A percentile compares a stretch with the other conserved stretches of the same genome.
phyloP scores from a whole-genome alignment of 1,140 invertebrate genomes.

The Helicorthomorpha holstii region DNA sequence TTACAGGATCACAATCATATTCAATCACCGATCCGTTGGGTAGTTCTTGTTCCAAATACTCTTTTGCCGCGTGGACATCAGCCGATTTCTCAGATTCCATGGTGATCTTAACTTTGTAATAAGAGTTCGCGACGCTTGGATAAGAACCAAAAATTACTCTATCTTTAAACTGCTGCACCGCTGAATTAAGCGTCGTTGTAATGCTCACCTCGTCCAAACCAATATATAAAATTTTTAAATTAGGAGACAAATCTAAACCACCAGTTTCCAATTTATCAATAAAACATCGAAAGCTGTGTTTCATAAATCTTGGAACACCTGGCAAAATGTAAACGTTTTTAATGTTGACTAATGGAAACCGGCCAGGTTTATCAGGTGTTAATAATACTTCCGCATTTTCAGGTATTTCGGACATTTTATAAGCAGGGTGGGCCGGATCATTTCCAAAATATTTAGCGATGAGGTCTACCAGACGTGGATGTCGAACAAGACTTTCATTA shows the following conservation, averaged over 20 bases:
- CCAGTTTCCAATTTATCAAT: constrained; percentile 4
- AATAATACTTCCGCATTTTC: constrained; percentile 19
- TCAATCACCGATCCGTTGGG: constrained; percentile 24
- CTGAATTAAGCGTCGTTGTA: constrained; percentile 31
- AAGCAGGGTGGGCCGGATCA: constrained; percentile 20
- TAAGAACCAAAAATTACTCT: constrained; percentile 48
- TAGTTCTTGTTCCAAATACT: constrained; percentile 18
- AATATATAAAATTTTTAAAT: neutral
- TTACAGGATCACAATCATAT: constrained; percentile 24
- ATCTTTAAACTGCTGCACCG: constrained; percentile 31
- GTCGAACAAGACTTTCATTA: constrained; percentile 33
- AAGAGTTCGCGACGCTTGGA: constrained; percentile 35
- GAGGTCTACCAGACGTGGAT: constrained; percentile 40
- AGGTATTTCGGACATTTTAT: constrained; percentile 34
- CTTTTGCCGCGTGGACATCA: constrained; percentile 18
- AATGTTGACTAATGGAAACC: constrained; percentile 46
- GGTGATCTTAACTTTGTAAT: constrained; percentile 31
- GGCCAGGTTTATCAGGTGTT: constrained; percentile 19
- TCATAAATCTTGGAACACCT: constrained; percentile 48
- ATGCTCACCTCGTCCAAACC: constrained; percentile 37
- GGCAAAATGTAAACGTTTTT: constrained; percentile 62
- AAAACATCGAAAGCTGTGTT: constrained; percentile 35
- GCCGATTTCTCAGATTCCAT: constrained; percentile 24
- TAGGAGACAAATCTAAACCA: neutral
- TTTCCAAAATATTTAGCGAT: constrained; percentile 26